Evolutionary conservation across 2,888 invertebrate genomes (phyloP).

Genomic region (Chrysomela aeneicollis): DNA sequence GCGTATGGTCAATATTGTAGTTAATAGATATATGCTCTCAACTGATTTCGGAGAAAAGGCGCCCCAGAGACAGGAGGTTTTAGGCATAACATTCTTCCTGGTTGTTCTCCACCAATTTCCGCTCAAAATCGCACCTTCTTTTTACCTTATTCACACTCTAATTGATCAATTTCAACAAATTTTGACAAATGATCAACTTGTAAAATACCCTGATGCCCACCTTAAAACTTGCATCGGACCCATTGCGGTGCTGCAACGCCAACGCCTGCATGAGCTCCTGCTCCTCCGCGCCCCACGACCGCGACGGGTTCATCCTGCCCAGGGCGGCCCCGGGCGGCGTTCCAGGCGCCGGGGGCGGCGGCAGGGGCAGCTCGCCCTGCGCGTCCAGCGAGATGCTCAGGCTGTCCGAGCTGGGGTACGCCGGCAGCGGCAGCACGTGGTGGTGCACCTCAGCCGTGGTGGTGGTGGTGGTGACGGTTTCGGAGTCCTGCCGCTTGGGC

Average conservation of each 20-base stretch:
- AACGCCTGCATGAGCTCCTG: slow-evolving; percentile 61
- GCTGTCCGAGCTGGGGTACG: slow-evolving; percentile 72
- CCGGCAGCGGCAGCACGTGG: slow-evolving; percentile 66
- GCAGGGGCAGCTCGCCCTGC: slow-evolving; percentile 68
- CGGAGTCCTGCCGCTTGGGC: slow-evolving; percentile 71
- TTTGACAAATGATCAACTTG: too few species aligned
- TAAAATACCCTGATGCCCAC: slow-evolving; percentile 59
- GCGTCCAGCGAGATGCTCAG: slow-evolving; percentile 67
- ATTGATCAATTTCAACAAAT: too few species aligned
- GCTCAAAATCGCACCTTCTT: too few species aligned
- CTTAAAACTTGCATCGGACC: slow-evolving; percentile 86
- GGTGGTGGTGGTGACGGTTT: slow-evolving; percentile 53
- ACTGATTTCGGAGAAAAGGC: too few species aligned
- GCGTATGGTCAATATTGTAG: too few species aligned
- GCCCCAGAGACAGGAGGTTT: too few species aligned
- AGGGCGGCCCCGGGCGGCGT: slow-evolving; percentile 67
- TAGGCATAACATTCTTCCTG: too few species aligned
- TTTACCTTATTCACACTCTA: too few species aligned
- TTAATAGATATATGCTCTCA: too few species aligned
- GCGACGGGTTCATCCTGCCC: slow-evolving; percentile 63
- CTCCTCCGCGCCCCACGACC: slow-evolving; percentile 66
- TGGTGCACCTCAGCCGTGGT: slow-evolving; percentile 62
- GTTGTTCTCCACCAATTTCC: too few species aligned
- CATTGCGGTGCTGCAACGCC: slow-evolving; percentile 71
- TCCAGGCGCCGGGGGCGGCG: slow-evolving; percentile 70